Conservation (phyloP, 64 coral and sea anemone species). For the Pocillopora damicornis region DNA sequence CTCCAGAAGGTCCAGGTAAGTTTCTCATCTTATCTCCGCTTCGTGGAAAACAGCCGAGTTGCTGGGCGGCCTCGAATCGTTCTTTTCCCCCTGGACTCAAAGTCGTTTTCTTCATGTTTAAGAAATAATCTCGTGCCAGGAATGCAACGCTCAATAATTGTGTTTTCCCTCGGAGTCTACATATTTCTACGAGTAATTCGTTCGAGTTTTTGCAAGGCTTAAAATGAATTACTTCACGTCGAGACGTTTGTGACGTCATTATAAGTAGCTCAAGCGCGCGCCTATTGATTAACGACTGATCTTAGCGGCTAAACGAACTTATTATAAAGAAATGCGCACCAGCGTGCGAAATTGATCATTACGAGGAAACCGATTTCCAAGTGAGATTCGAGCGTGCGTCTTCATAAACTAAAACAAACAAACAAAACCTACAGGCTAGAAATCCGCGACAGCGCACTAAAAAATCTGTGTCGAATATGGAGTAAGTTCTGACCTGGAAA, state of each 20-base stretch:
- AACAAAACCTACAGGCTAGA: no score
- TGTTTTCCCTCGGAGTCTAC: not conserved
- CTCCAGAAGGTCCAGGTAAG: not conserved
- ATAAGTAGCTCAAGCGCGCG: not conserved
- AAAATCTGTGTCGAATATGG: no score
- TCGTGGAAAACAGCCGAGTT: constrained; percentile 45
- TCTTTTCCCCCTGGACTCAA: constrained; percentile 11
- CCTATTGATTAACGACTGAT: no score
- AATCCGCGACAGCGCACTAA: no score
- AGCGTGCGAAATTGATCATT: no score
- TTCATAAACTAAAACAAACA: no score
- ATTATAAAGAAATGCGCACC: no score
- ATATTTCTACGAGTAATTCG: not conserved
- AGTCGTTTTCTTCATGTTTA: not conserved
- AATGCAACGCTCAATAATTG: not conserved
- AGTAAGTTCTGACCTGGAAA: no score
- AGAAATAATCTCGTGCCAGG: not conserved
- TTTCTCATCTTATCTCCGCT: not conserved
- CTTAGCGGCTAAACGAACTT: no score
- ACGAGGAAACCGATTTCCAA: no score
- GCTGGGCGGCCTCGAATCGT: not conserved
- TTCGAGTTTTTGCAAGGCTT: not conserved
- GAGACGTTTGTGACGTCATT: constrained; percentile 8
- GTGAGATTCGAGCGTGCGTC: no score
- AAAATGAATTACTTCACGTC: not conserved